Conservation (phyloP, 1,140 invertebrate species). For the Drosophila parabipectinata region DNA sequence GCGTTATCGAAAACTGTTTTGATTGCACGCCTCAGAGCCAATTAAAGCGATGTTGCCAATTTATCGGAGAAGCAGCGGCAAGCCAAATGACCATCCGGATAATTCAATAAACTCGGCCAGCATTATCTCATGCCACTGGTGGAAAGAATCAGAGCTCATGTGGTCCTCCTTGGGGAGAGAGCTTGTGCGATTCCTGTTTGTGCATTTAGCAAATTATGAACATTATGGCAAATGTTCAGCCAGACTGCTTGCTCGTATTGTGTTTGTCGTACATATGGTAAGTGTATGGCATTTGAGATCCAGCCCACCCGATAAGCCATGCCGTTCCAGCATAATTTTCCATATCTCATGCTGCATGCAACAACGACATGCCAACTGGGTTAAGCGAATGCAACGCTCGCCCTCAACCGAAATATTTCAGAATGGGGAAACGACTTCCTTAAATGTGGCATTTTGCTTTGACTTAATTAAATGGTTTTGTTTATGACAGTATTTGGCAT, state of each 20-base stretch:
- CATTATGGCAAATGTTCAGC: constrained; percentile 39
- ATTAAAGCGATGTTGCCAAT: constrained; percentile 73
- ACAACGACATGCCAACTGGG: constrained; percentile 64
- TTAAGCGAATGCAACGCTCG: constrained; percentile 65
- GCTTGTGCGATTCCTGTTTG: constrained; percentile 12
- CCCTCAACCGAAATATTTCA: constrained; percentile 43
- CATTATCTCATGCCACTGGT: constrained; percentile 34
- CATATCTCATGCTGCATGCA: constrained; percentile 76
- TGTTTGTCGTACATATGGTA: constrained; percentile 20
- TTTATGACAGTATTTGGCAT: constrained; percentile 2
- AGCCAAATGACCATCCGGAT: constrained; percentile 28
- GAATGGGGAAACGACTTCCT: constrained; percentile 37
- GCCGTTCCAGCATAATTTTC: constrained; percentile 53
- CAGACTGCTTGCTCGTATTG: constrained; percentile 10
- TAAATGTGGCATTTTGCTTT: constrained; percentile 3
- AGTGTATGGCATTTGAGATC: constrained; percentile 19
- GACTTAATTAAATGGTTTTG: constrained; percentile 22
- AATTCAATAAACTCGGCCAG: constrained; percentile 68
- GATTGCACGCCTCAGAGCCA: constrained; percentile 68
- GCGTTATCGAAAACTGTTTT: constrained; percentile 52
- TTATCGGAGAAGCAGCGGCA: constrained; percentile 19
- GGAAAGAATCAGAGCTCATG: constrained; percentile 25
- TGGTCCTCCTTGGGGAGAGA: background rate
- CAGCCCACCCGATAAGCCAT: constrained; percentile 44
- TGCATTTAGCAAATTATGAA: constrained; percentile 68